Base-by-base conservation (phyloP, 2,888 invertebrate species). In the Brenthis ino region DNA sequence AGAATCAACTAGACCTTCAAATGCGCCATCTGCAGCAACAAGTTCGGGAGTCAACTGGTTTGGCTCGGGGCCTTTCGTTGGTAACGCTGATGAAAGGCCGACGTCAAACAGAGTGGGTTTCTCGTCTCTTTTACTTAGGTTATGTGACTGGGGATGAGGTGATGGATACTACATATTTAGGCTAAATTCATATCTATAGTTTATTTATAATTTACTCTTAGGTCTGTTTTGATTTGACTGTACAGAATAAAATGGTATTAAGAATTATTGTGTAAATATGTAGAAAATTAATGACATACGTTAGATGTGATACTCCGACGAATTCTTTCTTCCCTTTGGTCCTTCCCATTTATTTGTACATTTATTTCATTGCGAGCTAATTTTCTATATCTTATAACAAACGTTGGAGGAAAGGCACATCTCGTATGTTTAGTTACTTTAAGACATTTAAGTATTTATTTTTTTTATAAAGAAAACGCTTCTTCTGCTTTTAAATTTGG, bases 61-160 rank as follows among this genome's bases (percentile, higher is more conserved):
- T 75, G 93, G 93, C 78, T 93, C 93, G 24, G 93, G 93, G 47
- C 93, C 93, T 16, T 93, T 93, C 80, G 86, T 89, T 71, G 93
- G 93, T 69, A 93, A 93, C 73, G 89, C 93, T 69, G 91, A 88
- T 67, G 90, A 91, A 66, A 83, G 78, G 74, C 86, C 88, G 69
- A 70, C 84, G 37, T 79, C 86, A 53, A 91, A 93, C 82, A 87
- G 93, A 92, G 93, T 93, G 88, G 92, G 93, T 92, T 92, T 91
- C 81, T 79, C 89, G 77, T 89, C 92, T 74, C 82, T 92, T 80
- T 85, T 93, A 82, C 85, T 91, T 77, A 92, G 82, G 78, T 77
- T 92, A 78, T 89, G 92, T 80, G 88, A 91, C 72, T 92, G 89
- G 90, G 89, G 91, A 69, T 91, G 83, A 89, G 89, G 92, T 89